phyloP scores from a whole-genome alignment of 2,888 invertebrate genomes.

The Busseola fusca region DNA sequence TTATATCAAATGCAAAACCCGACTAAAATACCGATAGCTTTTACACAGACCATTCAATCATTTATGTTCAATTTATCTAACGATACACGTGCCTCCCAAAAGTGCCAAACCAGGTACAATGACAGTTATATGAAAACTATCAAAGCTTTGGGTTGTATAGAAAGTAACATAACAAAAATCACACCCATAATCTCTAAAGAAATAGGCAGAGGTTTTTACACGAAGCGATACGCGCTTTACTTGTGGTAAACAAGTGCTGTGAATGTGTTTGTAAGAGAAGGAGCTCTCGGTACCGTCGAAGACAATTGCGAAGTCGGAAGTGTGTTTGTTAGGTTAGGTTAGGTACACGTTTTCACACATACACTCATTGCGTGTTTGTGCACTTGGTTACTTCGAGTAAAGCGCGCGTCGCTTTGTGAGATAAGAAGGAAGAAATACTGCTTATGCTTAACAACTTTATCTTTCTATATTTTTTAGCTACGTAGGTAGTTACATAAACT shows the following conservation, averaged over 20 bases:
- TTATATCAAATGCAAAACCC: not conserved
- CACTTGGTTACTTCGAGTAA: not conserved
- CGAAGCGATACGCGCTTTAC: not conserved
- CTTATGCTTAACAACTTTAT: too few species aligned
- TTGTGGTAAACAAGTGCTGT: not conserved
- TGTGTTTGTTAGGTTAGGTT: not conserved
- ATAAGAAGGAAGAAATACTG: not conserved
- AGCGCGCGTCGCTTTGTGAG: not conserved
- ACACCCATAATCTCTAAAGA: not conserved
- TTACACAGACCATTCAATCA: constrained; percentile 4
- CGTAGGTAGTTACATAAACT: not conserved
- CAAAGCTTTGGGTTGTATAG: not conserved
- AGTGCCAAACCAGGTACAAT: not conserved
- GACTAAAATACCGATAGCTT: not conserved
- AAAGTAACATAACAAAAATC: not conserved
- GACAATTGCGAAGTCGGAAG: not conserved
- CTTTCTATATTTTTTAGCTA: too few species aligned
- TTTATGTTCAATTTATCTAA: not conserved
- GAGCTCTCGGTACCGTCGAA: too few species aligned
- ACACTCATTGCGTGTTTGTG: not conserved
- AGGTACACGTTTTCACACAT: not conserved
- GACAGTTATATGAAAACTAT: not conserved
- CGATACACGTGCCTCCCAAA: constrained; percentile 3
- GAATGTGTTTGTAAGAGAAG: not conserved
- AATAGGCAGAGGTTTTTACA: not conserved